Evolutionary conservation across 92 coral and sea anemone species (phyloP), one percentile per base, ranked within the genome.

Genomic region (Pocillopora grandis): DNA sequence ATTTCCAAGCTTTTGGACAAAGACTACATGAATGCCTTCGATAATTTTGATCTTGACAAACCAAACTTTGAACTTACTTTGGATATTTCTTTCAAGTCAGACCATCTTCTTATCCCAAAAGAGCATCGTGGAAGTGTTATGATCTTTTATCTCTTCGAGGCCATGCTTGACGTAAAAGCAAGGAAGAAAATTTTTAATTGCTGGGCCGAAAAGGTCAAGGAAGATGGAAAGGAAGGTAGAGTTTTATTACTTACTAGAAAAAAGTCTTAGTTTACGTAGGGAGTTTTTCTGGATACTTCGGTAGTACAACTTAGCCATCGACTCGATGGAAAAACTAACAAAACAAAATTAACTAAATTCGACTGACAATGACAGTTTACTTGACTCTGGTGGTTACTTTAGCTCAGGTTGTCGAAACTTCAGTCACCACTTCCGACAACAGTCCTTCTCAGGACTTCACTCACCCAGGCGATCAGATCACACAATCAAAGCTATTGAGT

Each of bases 31-130:
- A 66, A 77, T 62, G 91, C 85, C 11, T 87, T 59, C 74, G 58
- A 56, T 7, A 67, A 61, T 27, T 86, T 87, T 77, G 89, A 92
- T 36, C 62, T 73, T 59, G 90, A 92, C 35, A 82, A 87, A 70
- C 81, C 77, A 31, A 90, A 92, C 76, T 78, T 92, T 65, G 88
- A 92, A 42, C 89, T 89, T 62, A 87, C 90, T 42, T 66, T 89
- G 71, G 66, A 81, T 66, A 89, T 89, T 67, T 89, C 92, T 62
- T 18, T 76, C 35, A 83, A 83, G 87, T 63, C 58, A 2, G 74
- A 75, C 81, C 66, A 55, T 42, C 70, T 83, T 31, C 80, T 83
- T 8, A 83, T 83, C 74, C 71, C 87, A 48, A 33, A 23, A 58
- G 48, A 64, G 17, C 87, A 64, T 71, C 77, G 10, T 9, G 52